phyloP scores from a whole-genome alignment of 2,113 vertebrate species.

The Istiophorus platypterus region DNA sequence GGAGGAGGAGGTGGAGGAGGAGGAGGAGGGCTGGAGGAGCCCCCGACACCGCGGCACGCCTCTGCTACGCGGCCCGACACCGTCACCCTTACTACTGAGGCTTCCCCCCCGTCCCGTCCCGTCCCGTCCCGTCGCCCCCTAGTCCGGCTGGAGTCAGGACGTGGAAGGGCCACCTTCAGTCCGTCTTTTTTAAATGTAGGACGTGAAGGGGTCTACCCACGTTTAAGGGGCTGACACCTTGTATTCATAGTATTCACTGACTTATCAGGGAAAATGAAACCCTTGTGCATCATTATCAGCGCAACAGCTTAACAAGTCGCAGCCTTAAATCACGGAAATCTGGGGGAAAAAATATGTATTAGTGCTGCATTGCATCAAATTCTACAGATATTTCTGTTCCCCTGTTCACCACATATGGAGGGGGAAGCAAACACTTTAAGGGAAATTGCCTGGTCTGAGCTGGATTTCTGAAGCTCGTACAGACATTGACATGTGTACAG shows the following conservation, averaged over 20 bases:
- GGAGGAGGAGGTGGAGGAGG: too few relatives aligned
- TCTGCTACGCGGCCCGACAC: constrained; percentile 36
- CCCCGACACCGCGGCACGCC: constrained; percentile 53
- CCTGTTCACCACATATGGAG: not conserved
- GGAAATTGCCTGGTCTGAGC: not conserved
- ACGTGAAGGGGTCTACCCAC: not conserved
- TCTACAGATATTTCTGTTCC: not conserved
- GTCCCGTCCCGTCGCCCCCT: too few relatives aligned
- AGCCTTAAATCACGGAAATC: too few relatives aligned
- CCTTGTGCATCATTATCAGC: too few relatives aligned
- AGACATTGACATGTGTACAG: not conserved
- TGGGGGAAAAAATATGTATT: not conserved
- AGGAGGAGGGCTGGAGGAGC: constrained; percentile 48
- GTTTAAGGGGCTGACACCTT: not conserved
- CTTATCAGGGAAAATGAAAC: not conserved
- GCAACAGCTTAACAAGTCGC: too few relatives aligned
- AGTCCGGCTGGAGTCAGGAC: constrained; percentile 25
- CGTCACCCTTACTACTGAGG: not conserved
- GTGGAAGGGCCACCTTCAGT: not conserved
- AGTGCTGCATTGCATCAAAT: not conserved
- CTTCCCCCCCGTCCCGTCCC: not conserved
- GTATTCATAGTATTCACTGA: not conserved
- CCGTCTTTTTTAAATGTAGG: not conserved
- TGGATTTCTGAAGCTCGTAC: not conserved
- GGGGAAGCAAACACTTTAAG: not conserved